Conservation (phyloP, 2,888 invertebrate species). For the Cheilosia scutellata region DNA sequence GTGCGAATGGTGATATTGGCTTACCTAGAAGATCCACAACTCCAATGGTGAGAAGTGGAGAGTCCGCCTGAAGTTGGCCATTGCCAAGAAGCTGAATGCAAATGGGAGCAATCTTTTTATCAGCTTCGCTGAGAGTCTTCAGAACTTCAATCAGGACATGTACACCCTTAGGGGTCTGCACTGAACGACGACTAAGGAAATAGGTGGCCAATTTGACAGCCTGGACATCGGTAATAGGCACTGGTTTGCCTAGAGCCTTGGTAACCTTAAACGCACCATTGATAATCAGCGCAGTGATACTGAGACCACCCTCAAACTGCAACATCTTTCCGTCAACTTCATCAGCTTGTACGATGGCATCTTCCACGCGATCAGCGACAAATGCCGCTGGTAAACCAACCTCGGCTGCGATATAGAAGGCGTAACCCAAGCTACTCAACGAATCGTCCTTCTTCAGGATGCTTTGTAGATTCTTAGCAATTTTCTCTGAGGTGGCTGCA, state of each 20-base stretch:
- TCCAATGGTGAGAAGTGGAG: slow-evolving; percentile 89
- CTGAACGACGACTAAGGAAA: slow-evolving; percentile 94
- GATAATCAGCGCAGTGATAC: slow-evolving; percentile 88
- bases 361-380: slow-evolving; percentile 92
- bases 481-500: slow-evolving; percentile 88
- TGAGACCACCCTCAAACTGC: slow-evolving; percentile 96
- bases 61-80: slow-evolving; percentile 90
- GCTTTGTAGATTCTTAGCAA: slow-evolving; percentile 89
- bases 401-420: slow-evolving; percentile 92
- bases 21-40: slow-evolving; percentile 91
- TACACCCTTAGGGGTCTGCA: slow-evolving; percentile 93
- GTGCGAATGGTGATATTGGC: slow-evolving; percentile 85
- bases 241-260: slow-evolving; percentile 87
- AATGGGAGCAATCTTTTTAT: slow-evolving; percentile 92
- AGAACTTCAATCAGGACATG: slow-evolving; percentile 92
- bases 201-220: slow-evolving; percentile 95
- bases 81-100: slow-evolving; percentile 92
- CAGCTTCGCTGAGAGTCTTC: slow-evolving; percentile 86
- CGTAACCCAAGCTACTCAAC: slow-evolving; percentile 91
- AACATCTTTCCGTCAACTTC: slow-evolving; percentile 95
- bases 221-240: slow-evolving; percentile 91
- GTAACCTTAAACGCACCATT: slow-evolving; percentile 87
- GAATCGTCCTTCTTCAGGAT: slow-evolving; percentile 94
- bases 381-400: slow-evolving; percentile 87
- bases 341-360: slow-evolving; percentile 97